phyloP scores from a whole-genome alignment of 2,888 invertebrate species.

The Drosophila prostipennis region DNA sequence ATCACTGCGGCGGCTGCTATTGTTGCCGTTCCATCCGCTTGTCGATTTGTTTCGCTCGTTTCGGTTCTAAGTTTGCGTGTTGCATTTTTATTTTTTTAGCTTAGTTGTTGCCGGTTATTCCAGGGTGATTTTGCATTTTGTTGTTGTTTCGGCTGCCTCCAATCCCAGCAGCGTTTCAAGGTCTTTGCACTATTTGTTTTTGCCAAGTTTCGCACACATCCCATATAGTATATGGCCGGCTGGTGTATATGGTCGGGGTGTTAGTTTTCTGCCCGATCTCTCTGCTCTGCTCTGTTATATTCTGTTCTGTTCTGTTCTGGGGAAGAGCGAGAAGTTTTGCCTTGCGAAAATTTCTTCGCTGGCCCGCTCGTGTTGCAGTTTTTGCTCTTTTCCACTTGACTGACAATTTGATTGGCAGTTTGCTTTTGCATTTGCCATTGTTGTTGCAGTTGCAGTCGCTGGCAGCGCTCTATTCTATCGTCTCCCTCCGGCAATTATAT shows the following conservation, averaged over 20 bases:
- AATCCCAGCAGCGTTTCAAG: slow-evolving; percentile 71
- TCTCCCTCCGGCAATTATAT: slow-evolving; percentile 75
- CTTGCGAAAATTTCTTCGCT: slow-evolving; percentile 68
- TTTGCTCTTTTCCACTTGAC: slow-evolving; percentile 78
- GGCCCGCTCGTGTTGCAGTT: slow-evolving; percentile 65
- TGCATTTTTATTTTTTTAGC: slow-evolving; percentile 38
- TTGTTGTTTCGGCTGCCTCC: slow-evolving; percentile 43
- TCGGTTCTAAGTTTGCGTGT: slow-evolving; percentile 74
- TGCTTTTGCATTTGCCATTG: slow-evolving; percentile 61
- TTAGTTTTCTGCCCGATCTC: slow-evolving; percentile 75
- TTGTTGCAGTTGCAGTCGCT: slow-evolving; percentile 31
- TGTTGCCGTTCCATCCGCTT: slow-evolving; percentile 47
- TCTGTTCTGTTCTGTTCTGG: slow-evolving; percentile 2
- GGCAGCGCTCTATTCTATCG: slow-evolving; percentile 50
- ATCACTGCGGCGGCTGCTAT: slow-evolving; percentile 35
- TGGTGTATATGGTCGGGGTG: slow-evolving; percentile 33
- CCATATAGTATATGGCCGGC: slow-evolving; percentile 31
- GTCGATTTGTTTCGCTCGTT: slow-evolving; percentile 67
- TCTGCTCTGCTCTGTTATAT: slow-evolving; percentile 15
- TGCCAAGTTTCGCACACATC: slow-evolving; percentile 75
- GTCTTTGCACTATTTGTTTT: slow-evolving; percentile 73
- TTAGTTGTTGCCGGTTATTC: slow-evolving; percentile 55
- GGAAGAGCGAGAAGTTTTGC: slow-evolving; percentile 66
- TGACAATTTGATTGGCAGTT: slow-evolving; percentile 78
- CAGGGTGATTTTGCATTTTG: slow-evolving; percentile 77